Evolutionary conservation across 64 coral and sea anemone species (phyloP).

Genomic region (Montipora cactus): DNA sequence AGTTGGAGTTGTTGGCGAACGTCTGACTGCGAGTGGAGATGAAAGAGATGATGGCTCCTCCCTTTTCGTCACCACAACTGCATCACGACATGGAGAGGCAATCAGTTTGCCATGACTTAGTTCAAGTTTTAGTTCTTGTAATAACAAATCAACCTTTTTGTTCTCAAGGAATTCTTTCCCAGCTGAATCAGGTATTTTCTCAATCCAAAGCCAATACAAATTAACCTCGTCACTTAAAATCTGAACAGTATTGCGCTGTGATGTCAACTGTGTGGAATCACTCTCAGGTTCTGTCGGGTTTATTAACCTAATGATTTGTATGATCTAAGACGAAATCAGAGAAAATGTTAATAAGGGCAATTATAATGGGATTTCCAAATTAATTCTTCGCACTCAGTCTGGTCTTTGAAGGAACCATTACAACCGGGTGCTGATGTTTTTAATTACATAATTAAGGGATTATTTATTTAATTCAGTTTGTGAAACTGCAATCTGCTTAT

Average conservation of each 20-base stretch:
- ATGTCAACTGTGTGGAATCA: not conserved
- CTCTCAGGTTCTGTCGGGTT: not conserved
- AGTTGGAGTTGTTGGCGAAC: conserved; percentile 35
- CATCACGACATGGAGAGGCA: conserved; percentile 8
- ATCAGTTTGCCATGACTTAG: not conserved
- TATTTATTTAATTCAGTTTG: no score
- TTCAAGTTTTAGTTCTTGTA: conserved; percentile 56
- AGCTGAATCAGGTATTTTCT: not conserved
- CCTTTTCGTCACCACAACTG: conserved; percentile 28
- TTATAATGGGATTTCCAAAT: not conserved
- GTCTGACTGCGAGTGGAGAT: conserved; percentile 36
- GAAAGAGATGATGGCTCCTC: conserved; percentile 17
- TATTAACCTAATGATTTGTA: not conserved
- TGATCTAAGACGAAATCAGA: not conserved
- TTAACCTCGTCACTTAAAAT: conserved; percentile 66
- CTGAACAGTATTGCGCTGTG: conserved; percentile 42
- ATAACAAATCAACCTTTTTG: conserved; percentile 34
- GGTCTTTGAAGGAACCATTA: no score
- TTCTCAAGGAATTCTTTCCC: not conserved
- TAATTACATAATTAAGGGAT: no score
- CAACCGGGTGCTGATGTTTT: no score
- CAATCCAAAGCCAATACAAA: conserved; percentile 68
- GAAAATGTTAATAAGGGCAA: not conserved
- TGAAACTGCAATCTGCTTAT: no score
- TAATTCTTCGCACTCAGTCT: not conserved